These are phyloP conservation scores for Zaprionus davidi DNA, from an alignment of 1,140 invertebrate species.

Conservation along the genomic window DNA sequence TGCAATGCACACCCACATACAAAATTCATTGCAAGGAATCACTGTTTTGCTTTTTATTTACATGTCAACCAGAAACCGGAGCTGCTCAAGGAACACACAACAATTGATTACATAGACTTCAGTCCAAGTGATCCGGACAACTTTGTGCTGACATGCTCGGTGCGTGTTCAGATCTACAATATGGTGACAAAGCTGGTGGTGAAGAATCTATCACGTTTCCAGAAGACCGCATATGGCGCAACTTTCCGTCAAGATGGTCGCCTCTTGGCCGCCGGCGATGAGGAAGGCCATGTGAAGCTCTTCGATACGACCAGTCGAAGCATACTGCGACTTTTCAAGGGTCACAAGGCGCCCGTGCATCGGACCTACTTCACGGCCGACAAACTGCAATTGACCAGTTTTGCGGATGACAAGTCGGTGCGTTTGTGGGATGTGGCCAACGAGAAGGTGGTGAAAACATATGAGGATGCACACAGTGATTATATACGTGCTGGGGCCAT, in stretches of 20 bases:
- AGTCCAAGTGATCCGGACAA: constrained; percentile 93
- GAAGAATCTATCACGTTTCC: constrained; percentile 94
- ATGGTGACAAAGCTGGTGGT: constrained; percentile 92
- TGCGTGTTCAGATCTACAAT: constrained; percentile 96
- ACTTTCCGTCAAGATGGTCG: constrained; percentile 94
- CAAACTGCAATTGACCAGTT: constrained; percentile 92
- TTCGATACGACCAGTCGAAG: constrained; percentile 94
- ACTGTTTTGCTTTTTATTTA: constrained; percentile 9
- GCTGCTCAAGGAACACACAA: constrained; percentile 95
- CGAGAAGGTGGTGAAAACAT: constrained; percentile 89
- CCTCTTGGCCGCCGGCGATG: constrained; percentile 93
- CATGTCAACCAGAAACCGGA: constrained; percentile 89
- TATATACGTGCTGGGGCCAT: constrained; percentile 92
- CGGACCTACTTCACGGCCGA: constrained; percentile 93
- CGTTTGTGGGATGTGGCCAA: constrained; percentile 95
- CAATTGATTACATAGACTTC: constrained; percentile 96
- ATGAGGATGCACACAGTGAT: constrained; percentile 90
- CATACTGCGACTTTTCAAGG: constrained; percentile 88
- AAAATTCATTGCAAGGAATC: background rate
- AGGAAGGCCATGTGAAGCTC: constrained; percentile 93
- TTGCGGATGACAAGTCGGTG: constrained; percentile 97
- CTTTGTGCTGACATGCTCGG: constrained; percentile 95
- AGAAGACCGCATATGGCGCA: constrained; percentile 93
- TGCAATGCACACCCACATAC: background rate
- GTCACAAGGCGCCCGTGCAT: constrained; percentile 89